Conservation (phyloP, 2,113 vertebrate species). For the Lophochroa leadbeateri region DNA sequence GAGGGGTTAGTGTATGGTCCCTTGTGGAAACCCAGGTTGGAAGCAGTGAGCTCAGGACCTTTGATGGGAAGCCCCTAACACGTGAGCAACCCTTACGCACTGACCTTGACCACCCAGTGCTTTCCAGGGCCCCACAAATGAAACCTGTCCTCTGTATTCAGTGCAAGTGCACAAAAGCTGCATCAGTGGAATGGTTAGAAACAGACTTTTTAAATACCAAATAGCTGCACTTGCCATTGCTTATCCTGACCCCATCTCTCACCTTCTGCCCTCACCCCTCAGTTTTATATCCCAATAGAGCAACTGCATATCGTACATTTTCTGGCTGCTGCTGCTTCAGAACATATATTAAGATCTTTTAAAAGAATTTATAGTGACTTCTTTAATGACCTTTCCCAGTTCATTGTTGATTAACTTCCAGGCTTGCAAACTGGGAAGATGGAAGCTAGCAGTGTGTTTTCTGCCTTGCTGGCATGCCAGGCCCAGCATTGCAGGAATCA, state of each 20-base stretch:
- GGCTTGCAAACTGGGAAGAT: neutral
- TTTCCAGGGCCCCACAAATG: neutral
- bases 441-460: neutral
- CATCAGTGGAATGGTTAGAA: neutral
- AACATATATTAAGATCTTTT: neutral
- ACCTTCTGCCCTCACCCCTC: neutral
- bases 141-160: neutral
- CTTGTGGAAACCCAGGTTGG: neutral
- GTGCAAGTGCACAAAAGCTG: neutral
- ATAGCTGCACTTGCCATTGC: neutral
- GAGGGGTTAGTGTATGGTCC: neutral
- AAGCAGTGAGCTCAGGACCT: neutral
- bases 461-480: neutral
- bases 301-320: neutral
- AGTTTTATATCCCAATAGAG: neutral
- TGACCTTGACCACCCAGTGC: neutral
- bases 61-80: neutral
- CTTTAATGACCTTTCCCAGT: neutral
- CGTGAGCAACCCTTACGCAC: neutral
- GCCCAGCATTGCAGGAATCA: neutral
- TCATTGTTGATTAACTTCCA: slow-evolving; percentile 6
- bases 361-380: neutral
- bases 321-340: neutral
- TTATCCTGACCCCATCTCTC: neutral
- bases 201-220: neutral